Evolutionary conservation across 1,140 invertebrate species (phyloP), one percentile per base, ranked within the genome.

Genomic region (Heliothis subflexa): DNA sequence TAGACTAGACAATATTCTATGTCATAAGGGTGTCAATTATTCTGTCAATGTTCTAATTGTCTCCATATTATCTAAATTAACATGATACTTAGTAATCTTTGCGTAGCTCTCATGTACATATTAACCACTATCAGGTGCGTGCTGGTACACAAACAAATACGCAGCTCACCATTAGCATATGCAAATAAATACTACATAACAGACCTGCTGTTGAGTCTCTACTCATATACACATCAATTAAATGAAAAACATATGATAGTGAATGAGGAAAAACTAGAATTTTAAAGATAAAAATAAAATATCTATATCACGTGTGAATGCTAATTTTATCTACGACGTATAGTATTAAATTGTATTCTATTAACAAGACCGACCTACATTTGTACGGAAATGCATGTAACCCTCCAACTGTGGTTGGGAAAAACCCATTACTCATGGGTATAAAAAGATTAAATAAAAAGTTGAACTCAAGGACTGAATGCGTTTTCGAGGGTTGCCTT

Each of bases 181-280:
- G 40, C 62, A 66, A 66, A 66, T 66, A 66, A 66, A 21, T 64
- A 66, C 47, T 18, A 66, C 62, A 66, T 47, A 66, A 66, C 55
- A 12, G 18, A 11, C 9, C 9, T 55, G 54, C 16, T 25, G 21
- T 55, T 55, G n/a, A 10, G 9, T 45, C n/a, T 62, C 10, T 10
- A 16, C 9, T 45, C n/a, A 40, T 40, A 7, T 28, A 33, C 40
- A 61, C 4, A 54, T 54, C 16, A 16, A n/a, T 54, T 54, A n/a
- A 54, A 54, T n/a, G 52, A 54, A 54, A 54, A 14, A 40, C 5
- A 40, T 40, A 40, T 40, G 14, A n/a, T 54, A n/a, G 16, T n/a
- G 16, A 16, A 54, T 54, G 9, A 54, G 16, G 52, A 54, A 14
- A 14, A 54, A 54, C n/a, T 54, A 4, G n/a, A 40, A 9, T 9